Conservation (phyloP, 2,888 invertebrate genomes). For the Athrips mouffetella region DNA sequence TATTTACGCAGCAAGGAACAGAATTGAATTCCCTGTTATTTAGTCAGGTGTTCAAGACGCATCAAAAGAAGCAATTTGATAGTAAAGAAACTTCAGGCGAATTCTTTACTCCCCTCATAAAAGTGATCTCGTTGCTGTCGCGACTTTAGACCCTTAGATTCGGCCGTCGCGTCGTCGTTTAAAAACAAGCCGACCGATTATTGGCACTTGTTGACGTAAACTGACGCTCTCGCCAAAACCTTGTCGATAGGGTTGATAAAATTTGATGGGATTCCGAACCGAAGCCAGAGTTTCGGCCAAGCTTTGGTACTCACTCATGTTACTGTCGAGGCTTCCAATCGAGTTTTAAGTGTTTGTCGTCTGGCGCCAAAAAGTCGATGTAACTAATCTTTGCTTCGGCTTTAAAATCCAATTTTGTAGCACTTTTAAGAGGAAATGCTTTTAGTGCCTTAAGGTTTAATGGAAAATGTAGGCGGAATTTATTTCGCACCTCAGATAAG, state of each 20-base stretch:
- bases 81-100: constrained; percentile 1
- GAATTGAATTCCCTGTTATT: constrained; percentile 2
- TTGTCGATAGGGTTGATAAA: constrained; percentile 67
- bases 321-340: constrained; percentile 47
- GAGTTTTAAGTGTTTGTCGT: constrained; percentile 38
- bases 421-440: constrained; percentile 1
- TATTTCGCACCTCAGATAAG: background rate
- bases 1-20: constrained; percentile 7
- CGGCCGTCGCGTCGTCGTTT: background rate
- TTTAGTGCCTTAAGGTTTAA: background rate
- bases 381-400: constrained; percentile 5
- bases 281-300: constrained; percentile 36
- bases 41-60: constrained; percentile 7
- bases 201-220: constrained; percentile 39
- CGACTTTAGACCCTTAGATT: constrained; percentile 22
- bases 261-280: constrained; percentile 55
- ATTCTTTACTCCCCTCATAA: background rate
- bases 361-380: constrained; percentile 27
- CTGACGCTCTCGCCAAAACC: constrained; percentile 55
- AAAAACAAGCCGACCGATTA: constrained; percentile 26
- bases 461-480: background rate
- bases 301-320: constrained; percentile 43
- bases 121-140: constrained; percentile 16
- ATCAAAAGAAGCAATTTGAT: background rate
- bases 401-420: constrained; percentile 15